These are phyloP conservation scores for Ara ararauna DNA, from an alignment of 2,797 vertebrate species.

Conservation along the genomic window DNA sequence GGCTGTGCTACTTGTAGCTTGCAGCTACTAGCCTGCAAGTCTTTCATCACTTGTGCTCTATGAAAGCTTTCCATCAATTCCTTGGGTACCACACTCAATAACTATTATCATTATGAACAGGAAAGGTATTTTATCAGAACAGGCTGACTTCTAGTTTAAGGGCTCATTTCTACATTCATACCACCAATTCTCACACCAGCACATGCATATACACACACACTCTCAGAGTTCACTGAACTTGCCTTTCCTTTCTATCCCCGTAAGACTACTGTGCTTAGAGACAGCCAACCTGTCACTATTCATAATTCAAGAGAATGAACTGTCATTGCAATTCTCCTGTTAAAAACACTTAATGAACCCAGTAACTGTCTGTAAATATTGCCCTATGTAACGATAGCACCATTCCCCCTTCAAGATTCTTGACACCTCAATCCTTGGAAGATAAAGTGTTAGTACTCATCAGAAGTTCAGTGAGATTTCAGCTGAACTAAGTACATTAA, in stretches of 20 bases:
- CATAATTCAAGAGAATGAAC: neutral
- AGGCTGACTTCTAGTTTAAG: neutral
- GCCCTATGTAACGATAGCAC: neutral
- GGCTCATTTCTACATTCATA: neutral
- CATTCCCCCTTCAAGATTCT: neutral
- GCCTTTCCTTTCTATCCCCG: neutral
- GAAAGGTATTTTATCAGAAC: neutral
- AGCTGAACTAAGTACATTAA: neutral
- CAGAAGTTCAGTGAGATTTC: neutral
- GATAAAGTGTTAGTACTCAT: neutral
- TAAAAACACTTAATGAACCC: neutral
- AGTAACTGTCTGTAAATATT: neutral
- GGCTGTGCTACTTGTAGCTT: neutral
- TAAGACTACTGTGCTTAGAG: neutral
- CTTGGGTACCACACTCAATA: neutral
- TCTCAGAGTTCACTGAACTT: neutral
- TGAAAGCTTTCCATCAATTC: neutral
- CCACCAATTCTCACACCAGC: neutral
- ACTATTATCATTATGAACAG: neutral
- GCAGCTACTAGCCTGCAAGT: neutral
- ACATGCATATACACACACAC: accelerated
- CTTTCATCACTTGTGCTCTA: neutral
- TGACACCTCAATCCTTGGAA: neutral
- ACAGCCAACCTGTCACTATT: neutral
- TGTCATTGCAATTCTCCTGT: neutral